These are phyloP conservation scores for Chaitophorus viminalis DNA, from an alignment of 2,888 invertebrate genomes.

Conservation along the genomic window DNA sequence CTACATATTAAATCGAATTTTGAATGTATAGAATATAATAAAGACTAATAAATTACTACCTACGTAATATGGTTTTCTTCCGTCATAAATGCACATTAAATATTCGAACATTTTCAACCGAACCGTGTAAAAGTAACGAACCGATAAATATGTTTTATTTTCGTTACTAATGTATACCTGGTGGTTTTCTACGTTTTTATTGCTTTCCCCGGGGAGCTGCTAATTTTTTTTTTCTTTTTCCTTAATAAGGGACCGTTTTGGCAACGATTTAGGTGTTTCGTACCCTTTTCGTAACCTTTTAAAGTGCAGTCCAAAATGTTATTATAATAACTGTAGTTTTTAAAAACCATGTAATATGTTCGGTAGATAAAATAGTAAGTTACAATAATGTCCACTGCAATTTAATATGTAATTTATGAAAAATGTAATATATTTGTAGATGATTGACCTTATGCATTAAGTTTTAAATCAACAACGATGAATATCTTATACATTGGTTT, in stretches of 20 bases:
- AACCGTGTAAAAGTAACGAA: constrained; percentile 54
- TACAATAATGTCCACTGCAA: background rate
- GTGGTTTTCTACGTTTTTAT: constrained; percentile 37
- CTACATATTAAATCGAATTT: constrained; percentile 12
- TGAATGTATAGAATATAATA: background rate
- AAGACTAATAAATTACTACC: constrained; percentile 5
- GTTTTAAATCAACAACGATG: background rate
- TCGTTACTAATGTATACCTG: constrained; percentile 40
- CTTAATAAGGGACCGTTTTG: constrained; percentile 55
- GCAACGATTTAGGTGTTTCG: constrained; percentile 55
- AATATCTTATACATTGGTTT: background rate
- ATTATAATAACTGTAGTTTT: constrained; percentile 43
- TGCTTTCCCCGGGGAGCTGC: constrained; percentile 5
- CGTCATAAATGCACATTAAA: constrained; percentile 38
- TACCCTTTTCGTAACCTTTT: constrained; percentile 56
- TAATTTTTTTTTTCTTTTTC: constrained; percentile 41
- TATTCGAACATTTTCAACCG: constrained; percentile 49
- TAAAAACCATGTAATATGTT: constrained; percentile 28
- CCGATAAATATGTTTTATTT: constrained; percentile 54
- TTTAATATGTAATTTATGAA: constrained; percentile 15
- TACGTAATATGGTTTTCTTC: constrained; percentile 24
- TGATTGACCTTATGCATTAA: background rate
- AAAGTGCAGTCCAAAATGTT: constrained; percentile 41
- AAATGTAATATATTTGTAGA: background rate
- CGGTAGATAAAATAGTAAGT: constrained; percentile 13